Evolutionary conservation across 2,113 vertebrate species (phyloP), one percentile per base, ranked within the genome.

Genomic region (Melanotaenia duboulayi): DNA sequence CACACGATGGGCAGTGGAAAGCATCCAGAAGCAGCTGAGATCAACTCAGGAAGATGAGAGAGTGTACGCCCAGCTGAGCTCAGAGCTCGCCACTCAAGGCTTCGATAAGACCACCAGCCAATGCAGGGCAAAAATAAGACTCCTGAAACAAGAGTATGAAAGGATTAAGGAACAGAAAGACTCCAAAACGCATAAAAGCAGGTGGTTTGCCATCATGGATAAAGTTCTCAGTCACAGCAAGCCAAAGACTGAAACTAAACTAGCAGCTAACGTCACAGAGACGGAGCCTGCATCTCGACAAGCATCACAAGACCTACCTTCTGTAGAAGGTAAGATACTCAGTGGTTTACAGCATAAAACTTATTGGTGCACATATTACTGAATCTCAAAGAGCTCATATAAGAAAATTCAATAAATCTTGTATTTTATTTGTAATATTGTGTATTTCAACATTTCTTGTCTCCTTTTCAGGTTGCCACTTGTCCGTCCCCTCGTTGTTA

Each of bases 61-160:
- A 56, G 70, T 44, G 23, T 81, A 67, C 4, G 75, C 78, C 23
- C 62, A 71, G 55, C 71, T 82, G 25, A 85, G 83, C 44, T 72
- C 75, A 0, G 62, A 75, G 22, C 75, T 82, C 1, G 71, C 83
- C 40, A 71, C 74, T 20, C 71, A 72, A 16, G 83, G 83, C 13
- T 85, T 78, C 4, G 67, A 81, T 51, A 85, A 79, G 49, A 79
- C 71, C 63, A 68, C 71, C 28, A 76, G 49, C 11, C 71, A 82
- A 0, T 85, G 75, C 55, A 56, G 59, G 54, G 48, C 49, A 1
- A 76, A 74, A 57, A 70, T 84, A 17, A 22, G 9, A 25, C 48
- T 65, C 44, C 65, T 84, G 48, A 62, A 57, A 40, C 44, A 54
- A 20, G 55, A 63, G 23, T 78, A 85, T 50, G 75, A n/a, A 60